Base-by-base conservation (phyloP, 2,113 vertebrate genomes). In the Carassius carassius region DNA sequence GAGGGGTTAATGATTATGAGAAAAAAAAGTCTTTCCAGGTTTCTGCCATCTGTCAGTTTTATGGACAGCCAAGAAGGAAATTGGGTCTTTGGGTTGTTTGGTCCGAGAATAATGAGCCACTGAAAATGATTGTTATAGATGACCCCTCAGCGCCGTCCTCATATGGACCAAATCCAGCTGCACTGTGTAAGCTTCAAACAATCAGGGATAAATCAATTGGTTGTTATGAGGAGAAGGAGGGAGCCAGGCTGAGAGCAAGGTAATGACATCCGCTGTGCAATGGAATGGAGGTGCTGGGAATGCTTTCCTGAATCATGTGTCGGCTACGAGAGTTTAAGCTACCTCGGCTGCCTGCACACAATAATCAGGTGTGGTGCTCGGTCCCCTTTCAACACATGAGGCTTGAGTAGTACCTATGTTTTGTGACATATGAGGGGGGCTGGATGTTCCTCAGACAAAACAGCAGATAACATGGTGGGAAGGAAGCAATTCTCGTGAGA, bases 21-120 rank as follows among this genome's bases (percentile, higher is more conserved):
- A 47, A 47, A 10, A 2, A 44, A 44, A 44, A 47, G 90, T 90
- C 90, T 93, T 93, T 91, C 92, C 92, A 92, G 93, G 90, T 47
- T 94, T 91, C 85, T 85, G 91, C 93, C 93, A 92, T 94, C 91
- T 93, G 92, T 95, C 94, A 94, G 90, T 92, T 95, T 94, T 93
- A 94, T 93, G 93, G 93, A 93, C 92, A 91, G 88, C 91, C 90
- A 67, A 88, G 85, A 91, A 93, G 93, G 92, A 94, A 94, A 94
- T 92, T 92, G 90, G 91, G 90, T 93, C 89, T 92, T 93, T 92
- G 90, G 88, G 87, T 90, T 92, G 90, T 93, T 93, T 91, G 91
- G 90, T 87, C 87, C 65, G 86, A 87, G 86, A 93, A 92, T 94
- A 94, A 95, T 91, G 93, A 94, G 93, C 91, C 90, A 91, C 90